Evolutionary conservation across 2,888 invertebrate genomes (phyloP), one percentile per base, ranked within the genome.

Genomic region (Melinopterus prodromus): DNA sequence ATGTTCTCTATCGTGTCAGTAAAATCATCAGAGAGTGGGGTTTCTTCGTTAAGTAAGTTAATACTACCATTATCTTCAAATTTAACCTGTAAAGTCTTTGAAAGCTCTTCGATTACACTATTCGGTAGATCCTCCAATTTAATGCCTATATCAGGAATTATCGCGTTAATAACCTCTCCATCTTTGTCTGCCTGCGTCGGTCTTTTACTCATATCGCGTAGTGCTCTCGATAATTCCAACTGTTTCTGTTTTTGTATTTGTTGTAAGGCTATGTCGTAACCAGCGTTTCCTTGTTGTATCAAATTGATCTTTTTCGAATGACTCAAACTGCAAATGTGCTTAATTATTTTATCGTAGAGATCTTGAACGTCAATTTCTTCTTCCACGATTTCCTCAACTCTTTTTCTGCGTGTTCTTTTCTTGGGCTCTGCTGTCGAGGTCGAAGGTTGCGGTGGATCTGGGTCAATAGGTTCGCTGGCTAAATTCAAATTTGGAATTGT

Each of bases 131-230:
- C 86, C 82, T 89, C 87, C 79, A 89, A 84, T 84, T 88, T 86
- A 72, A 89, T 87, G 16, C 87, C 88, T 79, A 89, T 86, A 83
- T 89, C 89, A 9, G 89, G 88, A 77, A 88, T 88, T 70, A 89
- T 88, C 0, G 87, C 85, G 83, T 88, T 87, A 72, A 88, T 86
- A 77, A 86, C 83, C 78, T 88, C 85, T 71, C 83, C 86, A 78
- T 86, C 85, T 16, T 83, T 81, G 37, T 80, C 83, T 70, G 85
- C 79, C 82, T 84, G 80, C 35, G 82, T 80, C 53, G 82, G 82
- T 74, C 81, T 82, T 71, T 84, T 85, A 80, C 87, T 87, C 84
- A 89, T 87, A 82, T 87, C 86, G 38, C 89, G 83, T 53, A 89
- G 82, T 14, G 87, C 88, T 80, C 87, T 85, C 1, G 89, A 88